phyloP scores from a whole-genome alignment of 2,888 invertebrate genomes.

The Mellilla xanthometata region DNA sequence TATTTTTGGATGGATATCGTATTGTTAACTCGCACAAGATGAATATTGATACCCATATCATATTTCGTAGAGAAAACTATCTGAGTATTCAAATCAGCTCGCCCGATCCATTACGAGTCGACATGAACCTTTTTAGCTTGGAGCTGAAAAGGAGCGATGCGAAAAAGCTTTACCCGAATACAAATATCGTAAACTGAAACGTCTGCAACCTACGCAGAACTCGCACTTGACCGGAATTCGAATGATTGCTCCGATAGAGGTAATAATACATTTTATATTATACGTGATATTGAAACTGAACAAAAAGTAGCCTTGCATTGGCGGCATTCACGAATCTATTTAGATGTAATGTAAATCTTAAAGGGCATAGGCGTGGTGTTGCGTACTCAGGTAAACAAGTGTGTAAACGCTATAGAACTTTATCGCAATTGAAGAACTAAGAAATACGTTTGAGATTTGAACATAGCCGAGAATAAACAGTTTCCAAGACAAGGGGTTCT shows the following conservation, averaged over 20 bases:
- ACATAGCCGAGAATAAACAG: not conserved
- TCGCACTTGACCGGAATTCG: slow-evolving; percentile 16
- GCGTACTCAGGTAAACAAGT: slow-evolving; percentile 36
- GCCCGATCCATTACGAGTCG: slow-evolving; percentile 12
- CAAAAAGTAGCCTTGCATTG: slow-evolving; percentile 50
- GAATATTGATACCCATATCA: not conserved
- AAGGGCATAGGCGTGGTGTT: slow-evolving; percentile 74
- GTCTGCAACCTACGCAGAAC: slow-evolving; percentile 8
- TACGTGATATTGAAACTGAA: slow-evolving; percentile 31
- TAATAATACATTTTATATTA: slow-evolving; percentile 20
- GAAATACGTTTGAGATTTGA: not conserved
- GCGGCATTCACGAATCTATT: slow-evolving; percentile 60
- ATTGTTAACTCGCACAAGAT: not conserved
- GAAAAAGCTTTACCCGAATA: slow-evolving; percentile 14
- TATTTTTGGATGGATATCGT: too few relatives aligned
- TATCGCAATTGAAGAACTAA: slow-evolving; percentile 5
- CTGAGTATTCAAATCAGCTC: slow-evolving; percentile 17
- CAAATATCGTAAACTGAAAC: slow-evolving; percentile 15
- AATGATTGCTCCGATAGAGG: slow-evolving; percentile 18
- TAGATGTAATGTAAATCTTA: slow-evolving; percentile 66
- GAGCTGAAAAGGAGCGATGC: slow-evolving; percentile 9
- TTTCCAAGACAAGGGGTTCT: slow-evolving; percentile 10
- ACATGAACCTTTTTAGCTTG: slow-evolving; percentile 18
- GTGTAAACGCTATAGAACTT: slow-evolving; percentile 23
- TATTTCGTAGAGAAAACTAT: slow-evolving; percentile 1